Percentiles rank a stretch among this genome's conserved stretches.
Conservation (phyloP, 2,797 vertebrate genomes). For the Dicrostonyx torquatus region DNA sequence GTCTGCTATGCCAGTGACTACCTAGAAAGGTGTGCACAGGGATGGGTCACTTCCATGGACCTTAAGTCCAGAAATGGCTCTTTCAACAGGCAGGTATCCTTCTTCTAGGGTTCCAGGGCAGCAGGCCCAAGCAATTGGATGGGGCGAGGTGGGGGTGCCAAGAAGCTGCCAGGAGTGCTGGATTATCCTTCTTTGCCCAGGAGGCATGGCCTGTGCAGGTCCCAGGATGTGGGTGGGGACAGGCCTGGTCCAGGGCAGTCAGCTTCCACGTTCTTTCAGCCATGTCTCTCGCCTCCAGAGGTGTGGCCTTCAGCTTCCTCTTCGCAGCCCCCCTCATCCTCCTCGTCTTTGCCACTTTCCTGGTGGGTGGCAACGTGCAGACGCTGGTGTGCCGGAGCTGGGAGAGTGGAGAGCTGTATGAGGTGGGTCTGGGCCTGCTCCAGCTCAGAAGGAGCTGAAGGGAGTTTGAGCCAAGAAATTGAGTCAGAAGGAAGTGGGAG, state of each 20-base stretch:
- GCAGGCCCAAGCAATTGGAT: not conserved
- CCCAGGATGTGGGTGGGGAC: not conserved
- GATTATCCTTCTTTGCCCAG: not conserved
- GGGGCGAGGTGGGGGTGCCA: not conserved
- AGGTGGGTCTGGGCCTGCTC: conserved; percentile 80
- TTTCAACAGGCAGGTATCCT: not conserved
- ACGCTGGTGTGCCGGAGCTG: conserved; percentile 88
- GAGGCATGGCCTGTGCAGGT: not conserved
- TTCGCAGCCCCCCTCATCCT: conserved; percentile 88
- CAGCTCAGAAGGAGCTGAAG: not conserved
- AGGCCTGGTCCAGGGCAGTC: not conserved
- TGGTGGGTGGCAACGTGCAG: conserved; percentile 89
- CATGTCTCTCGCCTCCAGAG: conserved; percentile 78
- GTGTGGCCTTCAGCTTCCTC: conserved; percentile 86
- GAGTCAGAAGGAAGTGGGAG: not conserved
- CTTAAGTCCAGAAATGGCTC: not conserved
- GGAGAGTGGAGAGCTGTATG: conserved; percentile 86
- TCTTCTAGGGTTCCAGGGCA: not conserved
- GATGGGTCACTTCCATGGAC: not conserved
- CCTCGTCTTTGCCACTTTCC: conserved; percentile 87
- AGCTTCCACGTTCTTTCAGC: rapidly evolving
- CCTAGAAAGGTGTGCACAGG: not conserved
- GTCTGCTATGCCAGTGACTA: not conserved
- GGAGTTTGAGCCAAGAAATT: not conserved
- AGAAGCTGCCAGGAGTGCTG: not conserved